These are phyloP conservation scores for Motacilla alba DNA, from an alignment of 2,113 vertebrate species.

Conservation along the genomic window DNA sequence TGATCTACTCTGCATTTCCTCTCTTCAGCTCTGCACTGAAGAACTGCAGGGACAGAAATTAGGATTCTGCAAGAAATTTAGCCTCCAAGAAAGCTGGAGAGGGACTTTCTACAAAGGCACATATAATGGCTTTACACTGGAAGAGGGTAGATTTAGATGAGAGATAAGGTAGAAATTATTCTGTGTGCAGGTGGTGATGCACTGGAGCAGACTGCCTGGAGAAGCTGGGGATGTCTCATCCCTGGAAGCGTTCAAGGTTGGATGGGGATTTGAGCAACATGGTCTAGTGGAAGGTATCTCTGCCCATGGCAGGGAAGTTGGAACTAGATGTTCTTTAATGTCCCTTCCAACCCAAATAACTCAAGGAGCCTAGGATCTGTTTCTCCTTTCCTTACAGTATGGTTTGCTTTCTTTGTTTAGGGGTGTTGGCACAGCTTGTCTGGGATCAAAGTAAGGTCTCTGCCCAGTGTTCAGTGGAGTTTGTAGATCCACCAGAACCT, in stretches of 20 bases:
- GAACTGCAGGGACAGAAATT: neutral
- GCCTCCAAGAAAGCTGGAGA: neutral
- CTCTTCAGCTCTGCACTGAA: neutral
- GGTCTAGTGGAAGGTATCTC: neutral
- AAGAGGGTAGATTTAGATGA: neutral
- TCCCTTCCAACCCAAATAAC: neutral
- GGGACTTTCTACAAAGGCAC: neutral
- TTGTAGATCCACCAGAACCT: neutral
- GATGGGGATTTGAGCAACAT: neutral
- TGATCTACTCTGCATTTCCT: neutral
- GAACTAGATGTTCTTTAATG: neutral
- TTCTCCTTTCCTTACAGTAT: neutral
- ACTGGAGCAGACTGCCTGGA: neutral
- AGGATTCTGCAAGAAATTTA: neutral
- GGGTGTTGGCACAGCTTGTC: neutral
- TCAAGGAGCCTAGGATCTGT: neutral
- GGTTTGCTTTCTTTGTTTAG: neutral
- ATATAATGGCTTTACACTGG: neutral
- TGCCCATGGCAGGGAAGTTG: neutral
- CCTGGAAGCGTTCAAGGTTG: neutral
- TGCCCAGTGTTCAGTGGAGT: neutral
- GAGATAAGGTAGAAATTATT: neutral
- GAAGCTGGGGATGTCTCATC: neutral
- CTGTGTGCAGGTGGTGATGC: neutral
- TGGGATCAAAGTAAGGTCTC: neutral